These are phyloP conservation scores for Magallana angulata DNA, from an alignment of 1,140 invertebrate species.

Conservation along the genomic window DNA sequence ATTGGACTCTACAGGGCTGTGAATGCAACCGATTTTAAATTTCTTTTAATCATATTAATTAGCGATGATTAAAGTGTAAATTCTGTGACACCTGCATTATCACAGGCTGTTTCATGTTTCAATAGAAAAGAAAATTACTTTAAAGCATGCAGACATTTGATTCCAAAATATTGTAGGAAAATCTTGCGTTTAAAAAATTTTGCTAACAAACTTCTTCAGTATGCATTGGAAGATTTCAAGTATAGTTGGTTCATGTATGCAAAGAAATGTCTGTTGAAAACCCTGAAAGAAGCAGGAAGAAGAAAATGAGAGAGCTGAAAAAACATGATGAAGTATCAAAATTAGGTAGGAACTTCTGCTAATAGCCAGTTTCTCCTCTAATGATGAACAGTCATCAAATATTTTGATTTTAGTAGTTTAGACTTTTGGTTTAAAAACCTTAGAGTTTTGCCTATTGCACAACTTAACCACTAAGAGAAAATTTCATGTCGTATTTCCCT, in stretches of 20 bases:
- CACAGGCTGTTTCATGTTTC: background rate
- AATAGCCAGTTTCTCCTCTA: no score
- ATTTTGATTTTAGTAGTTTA: no score
- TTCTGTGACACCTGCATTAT: constrained; percentile 19
- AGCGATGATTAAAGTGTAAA: constrained; percentile 34
- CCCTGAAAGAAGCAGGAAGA: background rate
- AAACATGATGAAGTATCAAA: no score
- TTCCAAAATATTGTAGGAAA: background rate
- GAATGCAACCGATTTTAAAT: constrained; percentile 2
- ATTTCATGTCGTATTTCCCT: no score
- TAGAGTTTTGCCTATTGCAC: no score
- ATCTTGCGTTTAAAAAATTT: background rate
- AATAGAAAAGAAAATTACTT: constrained; percentile 7
- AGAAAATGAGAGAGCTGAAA: background rate
- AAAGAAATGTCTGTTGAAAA: background rate
- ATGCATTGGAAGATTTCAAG: background rate
- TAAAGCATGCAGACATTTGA: background rate
- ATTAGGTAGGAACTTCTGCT: no score
- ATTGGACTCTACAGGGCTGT: background rate
- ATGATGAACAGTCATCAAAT: no score
- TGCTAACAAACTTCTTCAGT: no score
- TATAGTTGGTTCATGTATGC: background rate
- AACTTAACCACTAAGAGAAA: no score
- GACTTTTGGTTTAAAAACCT: no score
- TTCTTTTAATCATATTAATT: constrained; percentile 36